These are phyloP conservation scores for Epizoanthus illoricatus DNA, from an alignment of 92 coral and sea anemone species.

Conservation along the genomic window DNA sequence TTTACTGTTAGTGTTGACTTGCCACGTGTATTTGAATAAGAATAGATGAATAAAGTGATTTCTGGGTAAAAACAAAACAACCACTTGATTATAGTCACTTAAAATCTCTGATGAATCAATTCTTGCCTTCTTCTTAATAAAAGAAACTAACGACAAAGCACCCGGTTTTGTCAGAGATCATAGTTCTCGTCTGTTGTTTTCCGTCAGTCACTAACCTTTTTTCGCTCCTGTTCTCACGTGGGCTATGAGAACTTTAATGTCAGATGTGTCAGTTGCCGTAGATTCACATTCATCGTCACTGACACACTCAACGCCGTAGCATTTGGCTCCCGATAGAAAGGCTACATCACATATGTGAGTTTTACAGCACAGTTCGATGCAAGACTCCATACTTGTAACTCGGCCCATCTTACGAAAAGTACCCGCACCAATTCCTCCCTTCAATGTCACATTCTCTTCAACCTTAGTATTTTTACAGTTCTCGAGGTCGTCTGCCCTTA, in stretches of 20 bases:
- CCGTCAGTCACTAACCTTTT: conserved; percentile 73
- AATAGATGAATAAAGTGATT: conserved; percentile 6
- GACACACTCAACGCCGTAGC: conserved; percentile 99
- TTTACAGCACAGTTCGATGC: conserved; percentile 97
- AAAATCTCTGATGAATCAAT: background rate
- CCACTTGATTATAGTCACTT: background rate
- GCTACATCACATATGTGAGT: conserved; percentile 95
- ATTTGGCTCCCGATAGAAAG: conserved; percentile 90
- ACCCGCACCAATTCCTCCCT: conserved; percentile 99
- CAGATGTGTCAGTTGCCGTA: conserved; percentile 98
- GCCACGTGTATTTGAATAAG: conserved; percentile 43
- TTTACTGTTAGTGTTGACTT: background rate
- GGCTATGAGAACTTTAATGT: conserved; percentile 93
- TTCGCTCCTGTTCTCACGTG: conserved; percentile 93
- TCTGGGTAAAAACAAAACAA: conserved; percentile 14
- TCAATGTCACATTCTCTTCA: conserved; percentile 94
- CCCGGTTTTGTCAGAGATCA: background rate
- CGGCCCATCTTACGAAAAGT: conserved; percentile 94
- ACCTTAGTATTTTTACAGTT: conserved; percentile 89
- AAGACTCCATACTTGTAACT: conserved; percentile 96
- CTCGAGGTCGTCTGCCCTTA: conserved; percentile 64
- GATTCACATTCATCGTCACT: conserved; percentile 98
- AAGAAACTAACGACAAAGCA: conserved; percentile 1
- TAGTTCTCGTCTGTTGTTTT: background rate
- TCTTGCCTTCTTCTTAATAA: background rate